Conservation (phyloP, 2,113 vertebrate species). For the rat (Rattus norvegicus) region GRCr8 NC_086031.1:103205001-103205500, state of each 20-base stretch:
- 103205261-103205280: neutral
- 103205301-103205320: neutral
- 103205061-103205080: neutral
- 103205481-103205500: neutral
- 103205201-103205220: neutral
- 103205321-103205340: neutral
- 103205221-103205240: neutral
- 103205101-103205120: neutral
- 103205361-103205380: neutral
- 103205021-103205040: constrained; percentile 74
- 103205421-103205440: neutral
- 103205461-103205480: neutral
- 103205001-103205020: constrained; percentile 24
- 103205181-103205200: neutral
- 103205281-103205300: neutral
- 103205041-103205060: constrained; percentile 28
- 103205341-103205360: neutral
- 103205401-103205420: neutral
- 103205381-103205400: neutral
- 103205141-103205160: neutral
- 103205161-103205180: neutral
- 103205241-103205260: neutral
- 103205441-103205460: neutral
- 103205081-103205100: neutral
- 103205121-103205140: neutral